Evolutionary conservation across 2,888 invertebrate genomes (phyloP).

Genomic region (Cheilosia grossa): DNA sequence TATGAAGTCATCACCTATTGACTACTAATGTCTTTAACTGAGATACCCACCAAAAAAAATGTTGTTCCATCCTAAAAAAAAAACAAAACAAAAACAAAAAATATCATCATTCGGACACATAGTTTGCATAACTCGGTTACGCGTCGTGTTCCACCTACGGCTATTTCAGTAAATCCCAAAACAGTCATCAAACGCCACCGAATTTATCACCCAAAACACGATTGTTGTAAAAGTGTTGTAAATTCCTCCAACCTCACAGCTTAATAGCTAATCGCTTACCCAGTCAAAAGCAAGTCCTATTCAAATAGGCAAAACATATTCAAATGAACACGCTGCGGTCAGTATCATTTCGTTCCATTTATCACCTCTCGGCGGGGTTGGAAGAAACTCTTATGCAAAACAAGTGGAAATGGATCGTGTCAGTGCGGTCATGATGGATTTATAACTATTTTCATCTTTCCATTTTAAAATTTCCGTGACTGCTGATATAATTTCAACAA

Average conservation of each 20-base stretch:
- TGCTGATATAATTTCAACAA: constrained; percentile 66
- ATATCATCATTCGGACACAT: no score
- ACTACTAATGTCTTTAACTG: no score
- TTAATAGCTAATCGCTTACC: not conserved
- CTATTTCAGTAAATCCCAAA: not conserved
- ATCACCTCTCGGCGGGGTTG: constrained; percentile 16
- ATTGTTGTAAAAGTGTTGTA: not conserved
- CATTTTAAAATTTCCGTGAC: constrained; percentile 65
- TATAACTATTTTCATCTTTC: constrained; percentile 21
- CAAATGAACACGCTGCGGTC: constrained; percentile 1
- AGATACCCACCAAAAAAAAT: no score
- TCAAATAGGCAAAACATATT: constrained; percentile 2
- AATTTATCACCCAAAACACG: not conserved
- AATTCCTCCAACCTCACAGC: not conserved
- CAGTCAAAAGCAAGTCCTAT: constrained; percentile 36
- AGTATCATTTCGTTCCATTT: constrained; percentile 14
- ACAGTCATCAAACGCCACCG: not conserved
- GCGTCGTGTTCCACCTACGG: not conserved
- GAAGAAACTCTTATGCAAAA: constrained; percentile 62
- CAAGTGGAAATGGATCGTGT: constrained; percentile 72
- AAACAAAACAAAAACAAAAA: no score
- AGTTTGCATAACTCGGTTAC: no score
- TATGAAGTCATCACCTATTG: no score
- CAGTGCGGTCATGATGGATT: constrained; percentile 72
- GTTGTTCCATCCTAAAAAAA: no score